Base-by-base conservation (phyloP, 2,888 invertebrate genomes). In the Lissonota sp. region DNA sequence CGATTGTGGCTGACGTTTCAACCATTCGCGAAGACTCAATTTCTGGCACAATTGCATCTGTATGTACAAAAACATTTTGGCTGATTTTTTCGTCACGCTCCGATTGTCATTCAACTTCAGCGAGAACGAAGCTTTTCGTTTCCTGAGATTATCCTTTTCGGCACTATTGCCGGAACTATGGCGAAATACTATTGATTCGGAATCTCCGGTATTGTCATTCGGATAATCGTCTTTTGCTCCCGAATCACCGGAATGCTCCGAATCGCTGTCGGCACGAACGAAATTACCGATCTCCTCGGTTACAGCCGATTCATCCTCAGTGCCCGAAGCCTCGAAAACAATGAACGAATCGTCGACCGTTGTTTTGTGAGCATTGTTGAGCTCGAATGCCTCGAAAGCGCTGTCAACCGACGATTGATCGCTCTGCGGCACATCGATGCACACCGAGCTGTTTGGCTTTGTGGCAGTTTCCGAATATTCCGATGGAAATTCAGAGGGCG, bases 1-100 rank as follows among this genome's bases (percentile, higher is more conserved):
- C 37, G 84, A 74, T 10, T 84, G 82, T 5, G 88, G 80, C 51
- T 89, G 84, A 8, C 87, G 73, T 63, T 89, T 93, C 49, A 99
- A 93, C 99, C 99, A 99, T 88, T 99, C 98, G 88, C 97, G 96
- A 51, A 99, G 93, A 84, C 97, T 98, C 88, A 97, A 96, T 88
- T 96, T 95, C 71, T 95, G 95, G 89, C 99, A 99, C 82, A 99
- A 93, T 93, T 99, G 98, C 99, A 99, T 99, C 93, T 99, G 99
- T 91, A 99, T 99, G 91, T 98, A 99, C 12, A 99, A 94, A 92
- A 96, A 98, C 90, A 96, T 95, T 90, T 94, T 94, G 6, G 93
- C 49, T 69, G 84, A 46, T 80, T 85, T 66, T 81, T 82, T 71
- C 16, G 73, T 51, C 16, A 66, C 1, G 8, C 7, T 51, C 55